These are phyloP conservation scores for Microtus richardsoni DNA, from an alignment of 2,113 vertebrate species.

Conservation along the genomic window DNA sequence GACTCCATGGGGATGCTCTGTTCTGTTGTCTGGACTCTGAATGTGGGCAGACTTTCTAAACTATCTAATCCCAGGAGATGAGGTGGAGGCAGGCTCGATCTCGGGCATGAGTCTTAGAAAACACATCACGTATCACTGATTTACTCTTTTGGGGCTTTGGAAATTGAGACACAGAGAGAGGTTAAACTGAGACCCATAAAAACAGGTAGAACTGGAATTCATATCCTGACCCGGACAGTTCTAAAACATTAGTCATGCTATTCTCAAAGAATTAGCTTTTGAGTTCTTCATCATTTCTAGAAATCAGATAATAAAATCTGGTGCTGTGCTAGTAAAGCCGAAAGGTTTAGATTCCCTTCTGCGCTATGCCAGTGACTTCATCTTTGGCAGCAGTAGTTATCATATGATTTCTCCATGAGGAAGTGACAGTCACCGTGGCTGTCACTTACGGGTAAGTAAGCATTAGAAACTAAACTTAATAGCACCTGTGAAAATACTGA, in stretches of 20 bases:
- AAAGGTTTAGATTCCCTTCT: slow-evolving; percentile 43
- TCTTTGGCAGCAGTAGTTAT: not conserved
- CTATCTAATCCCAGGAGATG: slow-evolving; percentile 12
- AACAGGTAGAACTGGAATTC: slow-evolving; percentile 30
- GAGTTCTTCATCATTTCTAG: slow-evolving; percentile 40
- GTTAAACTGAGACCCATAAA: not conserved
- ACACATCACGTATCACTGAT: not conserved
- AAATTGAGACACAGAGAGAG: slow-evolving; percentile 19
- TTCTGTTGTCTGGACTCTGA: not conserved
- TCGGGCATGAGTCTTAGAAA: slow-evolving; percentile 1
- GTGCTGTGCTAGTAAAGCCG: not conserved
- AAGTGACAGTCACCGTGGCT: not conserved
- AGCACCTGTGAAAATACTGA: not conserved
- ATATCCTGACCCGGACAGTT: slow-evolving; percentile 15
- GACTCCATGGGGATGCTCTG: not conserved
- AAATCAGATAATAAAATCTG: slow-evolving; percentile 34
- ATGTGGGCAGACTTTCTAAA: not conserved
- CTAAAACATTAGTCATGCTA: not conserved
- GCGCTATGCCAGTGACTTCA: not conserved
- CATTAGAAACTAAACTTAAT: slow-evolving; percentile 46
- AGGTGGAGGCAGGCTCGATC: slow-evolving; percentile 1
- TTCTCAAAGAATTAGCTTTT: slow-evolving; percentile 45
- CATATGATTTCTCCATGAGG: slow-evolving; percentile 15
- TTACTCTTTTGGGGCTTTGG: slow-evolving; percentile 18
- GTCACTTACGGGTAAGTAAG: not conserved